Evolutionary conservation across 1,140 invertebrate genomes (phyloP), one percentile per base, ranked within the genome.

Genomic region (Tetranychus urticae): DNA sequence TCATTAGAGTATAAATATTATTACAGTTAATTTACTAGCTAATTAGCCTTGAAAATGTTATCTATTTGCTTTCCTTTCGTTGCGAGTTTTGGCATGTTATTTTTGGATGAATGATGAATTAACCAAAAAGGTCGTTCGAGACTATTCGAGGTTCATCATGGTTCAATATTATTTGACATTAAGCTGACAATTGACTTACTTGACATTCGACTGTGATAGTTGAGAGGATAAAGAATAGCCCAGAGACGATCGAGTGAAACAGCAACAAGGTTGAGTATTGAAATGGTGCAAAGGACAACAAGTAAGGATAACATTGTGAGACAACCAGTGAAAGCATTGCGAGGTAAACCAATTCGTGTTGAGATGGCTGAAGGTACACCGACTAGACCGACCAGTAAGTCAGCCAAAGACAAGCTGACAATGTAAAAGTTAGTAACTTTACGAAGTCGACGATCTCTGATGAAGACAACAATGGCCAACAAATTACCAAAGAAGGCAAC

Each of bases 161-260:
- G 33, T 8, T 52, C n/a, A 52, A 8, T 1, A 52, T 5, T 8
- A 52, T 23, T n/a, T 47, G 46, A 12, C n/a, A 47, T 47, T 47
- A 10, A 47, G 48, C 14, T 5, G 14, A 8, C 14, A 52, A 33
- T 52, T n/a, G 12, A 60, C 71, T 81, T 84, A 3, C 84, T 85
- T 34, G 83, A 78, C 60, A 89, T 86, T 69, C 84, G 86, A 62
- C 84, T 78, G 0, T 86, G 86, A 70, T 91, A 92, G 62, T 82
- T 82, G 81, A 92, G 84, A 0, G 88, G 87, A 71, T 87, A 79
- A 0, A 90, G 76, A 63, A 91, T 90, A 13, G 88, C 87, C 86
- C 86, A 89, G 71, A 89, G 91, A 48, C 88, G 78, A 75, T 92
- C 88, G 60, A 90, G 79, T 31, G 85, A 87, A 3, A 92, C 87